Evolutionary conservation across 2,113 vertebrate genomes (phyloP).

Genomic region (Ovis aries): DNA sequence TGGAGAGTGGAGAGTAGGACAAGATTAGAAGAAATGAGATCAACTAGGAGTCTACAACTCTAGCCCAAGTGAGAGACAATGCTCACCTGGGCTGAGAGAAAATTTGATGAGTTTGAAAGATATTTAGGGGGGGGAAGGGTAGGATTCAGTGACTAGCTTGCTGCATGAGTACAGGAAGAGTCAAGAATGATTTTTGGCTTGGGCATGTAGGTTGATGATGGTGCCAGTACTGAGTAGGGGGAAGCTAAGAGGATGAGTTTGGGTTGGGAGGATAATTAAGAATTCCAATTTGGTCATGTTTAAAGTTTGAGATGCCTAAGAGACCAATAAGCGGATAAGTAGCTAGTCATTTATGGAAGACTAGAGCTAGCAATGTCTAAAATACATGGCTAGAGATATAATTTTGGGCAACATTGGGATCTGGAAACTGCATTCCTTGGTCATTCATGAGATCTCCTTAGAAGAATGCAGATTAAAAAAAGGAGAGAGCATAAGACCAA

Average conservation of each 20-base stretch:
- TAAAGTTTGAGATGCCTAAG: neutral
- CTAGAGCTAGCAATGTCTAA: neutral
- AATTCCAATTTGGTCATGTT: neutral
- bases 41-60: neutral
- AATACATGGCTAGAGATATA: neutral
- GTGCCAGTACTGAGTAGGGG: neutral
- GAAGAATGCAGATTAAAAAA: neutral
- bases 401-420: neutral
- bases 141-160: neutral
- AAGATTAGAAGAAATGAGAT: neutral
- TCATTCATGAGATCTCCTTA: neutral
- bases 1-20: neutral
- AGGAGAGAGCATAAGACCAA: neutral
- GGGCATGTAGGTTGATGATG: neutral
- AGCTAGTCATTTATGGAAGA: neutral
- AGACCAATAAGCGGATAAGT: neutral
- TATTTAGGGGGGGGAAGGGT: neutral
- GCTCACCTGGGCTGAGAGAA: neutral
- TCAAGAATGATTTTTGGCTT: neutral
- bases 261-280: neutral
- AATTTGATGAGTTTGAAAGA: neutral
- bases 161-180: neutral
- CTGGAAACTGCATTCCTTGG: neutral
- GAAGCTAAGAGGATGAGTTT: neutral
- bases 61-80: neutral